A percentile compares a stretch with the other conserved stretches of the same genome.
Conservation (phyloP, 2,888 invertebrate genomes). For the Fragum whitleyi region DNA sequence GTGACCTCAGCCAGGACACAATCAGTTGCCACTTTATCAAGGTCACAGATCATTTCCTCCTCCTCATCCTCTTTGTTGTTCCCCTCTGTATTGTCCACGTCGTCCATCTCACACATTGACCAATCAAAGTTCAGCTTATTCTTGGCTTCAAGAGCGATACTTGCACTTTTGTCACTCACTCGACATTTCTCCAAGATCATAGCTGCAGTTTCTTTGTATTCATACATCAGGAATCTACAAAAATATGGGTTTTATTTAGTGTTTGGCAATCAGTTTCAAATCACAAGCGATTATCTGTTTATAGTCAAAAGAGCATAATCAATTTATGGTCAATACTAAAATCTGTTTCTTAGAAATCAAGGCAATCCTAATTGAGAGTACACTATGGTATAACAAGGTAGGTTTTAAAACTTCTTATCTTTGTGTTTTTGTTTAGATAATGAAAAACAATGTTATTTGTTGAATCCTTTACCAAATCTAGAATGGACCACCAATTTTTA, state of each 20-base stretch:
- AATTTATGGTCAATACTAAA: too few relatives aligned
- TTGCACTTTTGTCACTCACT: not conserved
- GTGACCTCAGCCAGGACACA: not conserved
- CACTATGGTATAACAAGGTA: not conserved
- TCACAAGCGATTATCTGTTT: too few relatives aligned
- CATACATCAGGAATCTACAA: not conserved
- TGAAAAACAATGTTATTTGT: too few relatives aligned
- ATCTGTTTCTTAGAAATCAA: too few relatives aligned
- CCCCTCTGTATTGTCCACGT: not conserved
- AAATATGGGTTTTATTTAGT: too few relatives aligned
- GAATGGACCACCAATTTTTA: too few relatives aligned
- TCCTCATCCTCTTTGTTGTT: constrained; percentile 8
- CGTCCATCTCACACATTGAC: constrained; percentile 25
- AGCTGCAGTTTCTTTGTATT: not conserved
- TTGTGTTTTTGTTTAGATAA: too few relatives aligned
- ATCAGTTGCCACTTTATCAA: not conserved
- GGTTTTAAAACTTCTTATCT: too few relatives aligned
- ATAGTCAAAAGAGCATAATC: too few relatives aligned
- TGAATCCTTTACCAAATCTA: too few relatives aligned
- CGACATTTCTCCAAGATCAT: constrained; percentile 5
- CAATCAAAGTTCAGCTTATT: constrained; percentile 37
- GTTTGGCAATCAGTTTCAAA: too few relatives aligned
- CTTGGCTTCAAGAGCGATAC: not conserved
- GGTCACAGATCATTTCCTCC: constrained; percentile 6
- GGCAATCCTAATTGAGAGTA: too few relatives aligned